Base-by-base conservation (phyloP, 2,113 vertebrate genomes). In the Rhadina sibilatrix region DNA sequence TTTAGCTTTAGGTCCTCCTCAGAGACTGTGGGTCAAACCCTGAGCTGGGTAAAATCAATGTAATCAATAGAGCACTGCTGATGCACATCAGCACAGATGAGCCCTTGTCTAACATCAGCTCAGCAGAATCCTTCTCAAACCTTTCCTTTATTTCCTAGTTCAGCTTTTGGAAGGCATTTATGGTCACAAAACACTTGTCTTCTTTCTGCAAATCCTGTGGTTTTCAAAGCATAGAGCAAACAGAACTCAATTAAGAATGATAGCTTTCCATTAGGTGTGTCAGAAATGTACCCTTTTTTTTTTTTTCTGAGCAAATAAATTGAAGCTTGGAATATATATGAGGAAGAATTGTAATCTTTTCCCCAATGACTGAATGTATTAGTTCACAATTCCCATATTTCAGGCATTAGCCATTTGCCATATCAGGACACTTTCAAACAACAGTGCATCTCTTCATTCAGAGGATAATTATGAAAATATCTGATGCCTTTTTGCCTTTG, bases 51-150 rank as follows among this genome's bases (percentile, higher is more conserved):
- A 83, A 92, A 96, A 96, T 93, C 96, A 81, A 81, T 95, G 83
- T 90, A 64, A 95, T 96, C 94, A 78, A 90, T 96, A 95, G 83
- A 87, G 90, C 83, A 84, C 94, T 94, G 93, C 94, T 95, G 93
- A 91, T 97, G 79, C 81, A 91, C 84, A 97, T 95, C 94, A 95
- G 82, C 6, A 3, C 57, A 90, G 93, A 95, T 90, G 92, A 95
- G 75, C 84, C 93, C 83, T 88, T 81, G 85, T 96, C 92, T 93
- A 93, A 83, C 85, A 94, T 95, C 83, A 93, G 76, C 92, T 94
- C 93, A 84, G 85, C 83, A 96, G 85, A 96, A 94, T 83, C 57
- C 76, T 75, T 4, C 83, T 92, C 3, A 3, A 72, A 89, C 69
- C 90, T 89, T 92, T 83, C 53, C 76, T 90, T 93, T 94, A 94